Percentiles rank a stretch among this genome's conserved stretches.
phyloP scores from a whole-genome alignment of 2,113 vertebrate genomes.

The Mola mola region DNA sequence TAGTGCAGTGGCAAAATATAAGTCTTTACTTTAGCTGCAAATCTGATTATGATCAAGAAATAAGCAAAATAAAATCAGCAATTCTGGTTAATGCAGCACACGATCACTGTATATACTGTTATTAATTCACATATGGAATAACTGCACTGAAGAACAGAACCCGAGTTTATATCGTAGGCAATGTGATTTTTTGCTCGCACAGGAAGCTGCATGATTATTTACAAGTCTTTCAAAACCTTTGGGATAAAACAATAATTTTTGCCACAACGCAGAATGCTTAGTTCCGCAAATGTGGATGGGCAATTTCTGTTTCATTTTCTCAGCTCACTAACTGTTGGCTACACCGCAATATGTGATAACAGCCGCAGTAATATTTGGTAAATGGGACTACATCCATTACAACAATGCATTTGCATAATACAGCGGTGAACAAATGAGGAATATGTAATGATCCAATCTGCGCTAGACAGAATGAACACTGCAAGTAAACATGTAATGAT shows the following conservation, averaged over 20 bases:
- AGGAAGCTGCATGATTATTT: constrained; percentile 62
- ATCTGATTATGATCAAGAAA: constrained; percentile 30
- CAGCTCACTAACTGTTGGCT: constrained; percentile 79
- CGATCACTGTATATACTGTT: constrained; percentile 21
- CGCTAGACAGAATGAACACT: constrained; percentile 63
- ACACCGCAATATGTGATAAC: constrained; percentile 69
- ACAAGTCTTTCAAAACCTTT: constrained; percentile 54
- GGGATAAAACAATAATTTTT: constrained; percentile 66
- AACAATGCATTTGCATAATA: constrained; percentile 76
- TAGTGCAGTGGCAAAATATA: constrained; percentile 3
- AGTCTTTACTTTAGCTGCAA: constrained; percentile 6
- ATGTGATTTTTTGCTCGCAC: constrained; percentile 54
- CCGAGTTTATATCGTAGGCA: constrained; percentile 50
- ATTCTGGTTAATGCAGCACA: constrained; percentile 19
- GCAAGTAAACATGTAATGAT: constrained; percentile 70
- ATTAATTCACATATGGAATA: constrained; percentile 63
- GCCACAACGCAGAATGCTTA: constrained; percentile 53
- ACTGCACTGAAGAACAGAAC: constrained; percentile 41
- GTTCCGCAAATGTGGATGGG: constrained; percentile 62
- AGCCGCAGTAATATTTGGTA: constrained; percentile 66
- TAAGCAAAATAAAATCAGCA: constrained; percentile 32
- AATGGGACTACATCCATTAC: constrained; percentile 71
- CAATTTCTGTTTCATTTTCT: constrained; percentile 75
- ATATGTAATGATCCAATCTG: constrained; percentile 76
- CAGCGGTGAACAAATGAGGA: constrained; percentile 71